These are phyloP conservation scores for Sminthurides bifidus DNA, from an alignment of 1,140 invertebrate species.

Conservation along the genomic window DNA sequence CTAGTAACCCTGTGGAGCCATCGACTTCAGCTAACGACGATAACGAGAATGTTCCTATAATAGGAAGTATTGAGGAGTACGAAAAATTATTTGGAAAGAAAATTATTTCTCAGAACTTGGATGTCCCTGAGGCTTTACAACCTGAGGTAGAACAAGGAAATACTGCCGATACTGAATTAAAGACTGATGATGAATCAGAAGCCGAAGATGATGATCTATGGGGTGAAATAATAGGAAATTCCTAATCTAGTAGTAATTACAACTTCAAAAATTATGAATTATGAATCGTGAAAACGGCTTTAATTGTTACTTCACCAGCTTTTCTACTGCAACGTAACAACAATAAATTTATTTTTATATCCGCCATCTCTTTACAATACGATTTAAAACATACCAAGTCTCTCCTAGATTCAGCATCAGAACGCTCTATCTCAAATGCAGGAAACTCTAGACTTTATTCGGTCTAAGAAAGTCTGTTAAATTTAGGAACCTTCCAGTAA, in stretches of 20 bases:
- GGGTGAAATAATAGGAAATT: constrained; percentile 22
- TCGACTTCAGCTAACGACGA: not conserved
- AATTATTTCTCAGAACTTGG: constrained; percentile 6
- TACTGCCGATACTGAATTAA: not conserved
- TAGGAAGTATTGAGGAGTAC: constrained; percentile 34
- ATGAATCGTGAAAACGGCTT: no score
- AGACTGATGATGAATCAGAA: constrained; percentile 5
- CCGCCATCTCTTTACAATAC: not conserved
- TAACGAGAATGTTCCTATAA: constrained; percentile 26
- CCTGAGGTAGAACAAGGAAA: not conserved
- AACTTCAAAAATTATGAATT: no score
- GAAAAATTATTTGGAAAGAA: constrained; percentile 32
- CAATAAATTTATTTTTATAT: not conserved
- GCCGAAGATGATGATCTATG: constrained; percentile 22
- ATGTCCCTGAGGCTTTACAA: not conserved
- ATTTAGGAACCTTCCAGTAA: constrained; percentile 24
- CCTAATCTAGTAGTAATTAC: no score
- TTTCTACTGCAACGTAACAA: not conserved
- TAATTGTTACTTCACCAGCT: not conserved
- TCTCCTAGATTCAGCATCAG: not conserved
- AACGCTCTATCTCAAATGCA: not conserved
- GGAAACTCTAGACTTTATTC: not conserved
- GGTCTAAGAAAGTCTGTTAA: constrained; percentile 15
- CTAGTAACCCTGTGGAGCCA: not conserved
- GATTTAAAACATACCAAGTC: no score